A percentile compares a stretch with the other conserved stretches of the same genome.
Evolutionary conservation across 1,140 invertebrate genomes (phyloP).

Genomic region (Pentalonia nigronervosa): DNA sequence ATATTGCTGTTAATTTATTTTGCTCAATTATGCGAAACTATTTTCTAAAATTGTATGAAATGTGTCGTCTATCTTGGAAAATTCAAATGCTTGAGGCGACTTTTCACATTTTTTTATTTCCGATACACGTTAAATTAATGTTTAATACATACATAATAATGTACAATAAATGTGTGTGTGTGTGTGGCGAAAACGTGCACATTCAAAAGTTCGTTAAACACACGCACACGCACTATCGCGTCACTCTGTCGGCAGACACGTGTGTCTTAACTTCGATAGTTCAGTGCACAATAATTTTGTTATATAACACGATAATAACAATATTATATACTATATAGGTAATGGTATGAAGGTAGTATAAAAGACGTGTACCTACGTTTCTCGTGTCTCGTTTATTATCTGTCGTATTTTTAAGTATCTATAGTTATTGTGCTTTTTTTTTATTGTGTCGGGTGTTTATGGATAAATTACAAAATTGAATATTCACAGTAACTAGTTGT

Average conservation of each 20-base stretch:
- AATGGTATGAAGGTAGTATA: neutral
- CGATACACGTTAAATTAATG: neutral
- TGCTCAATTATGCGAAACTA: neutral
- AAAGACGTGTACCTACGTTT: neutral
- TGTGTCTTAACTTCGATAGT: neutral
- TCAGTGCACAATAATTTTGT: neutral
- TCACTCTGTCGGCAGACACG: neutral
- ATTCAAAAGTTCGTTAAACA: conserved; percentile 47
- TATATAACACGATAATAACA: neutral
- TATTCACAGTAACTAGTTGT: neutral
- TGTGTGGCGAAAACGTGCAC: neutral
- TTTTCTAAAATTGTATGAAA: neutral
- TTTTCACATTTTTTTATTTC: neutral
- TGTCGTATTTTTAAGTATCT: neutral
- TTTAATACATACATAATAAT: neutral
- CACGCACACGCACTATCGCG: neutral
- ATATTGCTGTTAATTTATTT: neutral
- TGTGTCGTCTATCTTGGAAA: neutral
- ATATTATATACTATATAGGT: neutral
- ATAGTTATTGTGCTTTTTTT: neutral
- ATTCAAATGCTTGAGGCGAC: neutral
- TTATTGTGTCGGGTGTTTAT: neutral
- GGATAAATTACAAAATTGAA: neutral
- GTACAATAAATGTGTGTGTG: neutral
- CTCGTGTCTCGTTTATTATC: neutral